Evolutionary conservation across 1,140 invertebrate genomes (phyloP).

Genomic region (Pollicipes pollicipes): DNA sequence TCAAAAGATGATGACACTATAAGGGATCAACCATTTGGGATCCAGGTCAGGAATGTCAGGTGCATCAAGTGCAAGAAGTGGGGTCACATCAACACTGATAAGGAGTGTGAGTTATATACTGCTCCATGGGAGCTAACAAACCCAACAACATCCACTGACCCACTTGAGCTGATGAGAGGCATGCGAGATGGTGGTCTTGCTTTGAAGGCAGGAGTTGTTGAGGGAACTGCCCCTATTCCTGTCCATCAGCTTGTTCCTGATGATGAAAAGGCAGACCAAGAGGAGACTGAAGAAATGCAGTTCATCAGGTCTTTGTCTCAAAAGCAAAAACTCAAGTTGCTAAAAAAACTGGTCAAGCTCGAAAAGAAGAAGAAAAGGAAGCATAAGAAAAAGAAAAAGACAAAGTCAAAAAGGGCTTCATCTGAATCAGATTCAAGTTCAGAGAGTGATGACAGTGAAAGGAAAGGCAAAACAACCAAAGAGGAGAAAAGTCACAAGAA

Average conservation of each 20-base stretch:
- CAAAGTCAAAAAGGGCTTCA: slow-evolving; percentile 18
- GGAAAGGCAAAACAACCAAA: no score
- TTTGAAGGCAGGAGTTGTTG: slow-evolving; percentile 37
- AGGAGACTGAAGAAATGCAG: slow-evolving; percentile 42
- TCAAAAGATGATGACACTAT: slow-evolving; percentile 70
- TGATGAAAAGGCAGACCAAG: slow-evolving; percentile 31
- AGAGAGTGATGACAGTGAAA: no score
- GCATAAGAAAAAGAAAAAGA: slow-evolving; percentile 27
- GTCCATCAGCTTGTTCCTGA: slow-evolving; percentile 23
- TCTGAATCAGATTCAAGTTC: no score
- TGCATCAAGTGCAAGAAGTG: slow-evolving; percentile 99
- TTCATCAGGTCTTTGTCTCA: slow-evolving; percentile 65
- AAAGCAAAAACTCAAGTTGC: slow-evolving; percentile 74
- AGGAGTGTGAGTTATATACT: slow-evolving; percentile 84
- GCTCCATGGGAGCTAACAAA: slow-evolving; percentile 30
- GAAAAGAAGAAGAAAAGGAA: slow-evolving; percentile 30
- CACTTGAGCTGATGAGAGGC: slow-evolving; percentile 30
- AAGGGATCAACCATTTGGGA: slow-evolving; percentile 95
- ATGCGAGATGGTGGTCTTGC: slow-evolving; percentile 82
- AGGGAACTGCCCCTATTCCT: slow-evolving; percentile 9
- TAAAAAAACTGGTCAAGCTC: slow-evolving; percentile 59
- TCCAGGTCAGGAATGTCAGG: slow-evolving; percentile 88
- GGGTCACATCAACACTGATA: slow-evolving; percentile 98
- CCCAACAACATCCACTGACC: slow-evolving; percentile 39
- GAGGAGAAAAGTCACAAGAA: no score